Evolutionary conservation across 2,113 vertebrate species (phyloP).

Genomic region (Motacilla alba): DNA sequence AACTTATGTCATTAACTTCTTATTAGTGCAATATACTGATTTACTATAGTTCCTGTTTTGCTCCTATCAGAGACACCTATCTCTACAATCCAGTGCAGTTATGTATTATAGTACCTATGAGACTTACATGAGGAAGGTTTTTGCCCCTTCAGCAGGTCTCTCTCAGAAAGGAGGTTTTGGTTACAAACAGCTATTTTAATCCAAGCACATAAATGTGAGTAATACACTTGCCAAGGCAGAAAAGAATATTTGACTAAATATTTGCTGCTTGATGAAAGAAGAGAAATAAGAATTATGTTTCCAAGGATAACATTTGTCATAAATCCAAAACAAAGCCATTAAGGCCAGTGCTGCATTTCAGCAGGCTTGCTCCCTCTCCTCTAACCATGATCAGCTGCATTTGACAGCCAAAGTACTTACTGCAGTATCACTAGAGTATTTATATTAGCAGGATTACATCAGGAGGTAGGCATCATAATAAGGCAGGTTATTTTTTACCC

Average conservation of each 20-base stretch:
- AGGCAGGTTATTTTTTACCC: background rate
- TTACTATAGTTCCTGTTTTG: background rate
- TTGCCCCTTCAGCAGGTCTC: background rate
- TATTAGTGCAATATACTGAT: background rate
- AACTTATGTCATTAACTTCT: background rate
- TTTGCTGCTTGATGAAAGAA: constrained; percentile 26
- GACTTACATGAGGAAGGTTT: background rate
- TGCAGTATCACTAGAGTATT: background rate
- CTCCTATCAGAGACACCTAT: background rate
- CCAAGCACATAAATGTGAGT: background rate
- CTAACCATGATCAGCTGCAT: background rate
- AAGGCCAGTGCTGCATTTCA: background rate
- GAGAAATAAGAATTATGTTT: constrained; percentile 4
- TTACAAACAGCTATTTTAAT: background rate
- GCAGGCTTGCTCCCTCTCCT: background rate
- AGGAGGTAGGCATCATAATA: background rate
- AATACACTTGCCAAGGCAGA: background rate
- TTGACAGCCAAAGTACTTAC: background rate
- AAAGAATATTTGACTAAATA: constrained; percentile 25
- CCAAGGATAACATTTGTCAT: constrained; percentile 7
- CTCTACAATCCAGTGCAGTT: background rate
- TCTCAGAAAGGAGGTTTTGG: background rate
- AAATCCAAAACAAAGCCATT: background rate
- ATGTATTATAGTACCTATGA: background rate
- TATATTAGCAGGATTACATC: background rate